Evolutionary conservation across 2,113 vertebrate genomes (phyloP).

Genomic region (Protobothrops flavoviridis): DNA sequence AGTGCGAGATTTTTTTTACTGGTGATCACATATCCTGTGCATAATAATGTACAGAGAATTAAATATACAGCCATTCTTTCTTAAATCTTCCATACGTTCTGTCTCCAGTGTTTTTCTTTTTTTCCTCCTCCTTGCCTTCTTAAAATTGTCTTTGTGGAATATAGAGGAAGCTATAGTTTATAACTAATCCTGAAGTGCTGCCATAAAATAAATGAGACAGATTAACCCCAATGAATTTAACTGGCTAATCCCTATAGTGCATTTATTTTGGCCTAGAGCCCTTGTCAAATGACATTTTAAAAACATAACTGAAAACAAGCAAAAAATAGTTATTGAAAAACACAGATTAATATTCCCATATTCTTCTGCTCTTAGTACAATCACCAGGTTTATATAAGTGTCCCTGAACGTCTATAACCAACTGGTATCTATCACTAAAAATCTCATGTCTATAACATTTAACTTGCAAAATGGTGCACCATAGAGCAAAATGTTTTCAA

Average conservation of each 20-base stretch:
- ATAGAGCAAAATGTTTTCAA: background rate
- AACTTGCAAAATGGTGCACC: background rate
- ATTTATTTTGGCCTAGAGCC: background rate
- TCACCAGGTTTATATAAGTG: background rate
- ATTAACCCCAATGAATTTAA: background rate
- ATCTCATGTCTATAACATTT: background rate
- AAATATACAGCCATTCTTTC: background rate
- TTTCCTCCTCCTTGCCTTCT: background rate
- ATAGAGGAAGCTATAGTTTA: background rate
- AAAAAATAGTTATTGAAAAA: background rate
- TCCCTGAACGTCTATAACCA: background rate
- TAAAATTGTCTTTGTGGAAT: background rate
- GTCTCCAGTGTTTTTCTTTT: background rate
- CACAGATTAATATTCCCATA: background rate
- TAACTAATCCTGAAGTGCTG: background rate
- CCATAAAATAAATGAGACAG: background rate
- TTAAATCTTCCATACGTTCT: background rate
- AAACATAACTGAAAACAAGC: background rate
- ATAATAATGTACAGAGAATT: slow-evolving; percentile 11
- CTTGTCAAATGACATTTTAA: background rate
- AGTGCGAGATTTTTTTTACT: background rate
- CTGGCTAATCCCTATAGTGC: background rate
- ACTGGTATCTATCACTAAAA: background rate
- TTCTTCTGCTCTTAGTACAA: background rate
- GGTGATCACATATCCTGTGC: background rate